phyloP scores from a whole-genome alignment of 35 echinoderm and acorn worm species.

The Stichopus chloronotus region DNA sequence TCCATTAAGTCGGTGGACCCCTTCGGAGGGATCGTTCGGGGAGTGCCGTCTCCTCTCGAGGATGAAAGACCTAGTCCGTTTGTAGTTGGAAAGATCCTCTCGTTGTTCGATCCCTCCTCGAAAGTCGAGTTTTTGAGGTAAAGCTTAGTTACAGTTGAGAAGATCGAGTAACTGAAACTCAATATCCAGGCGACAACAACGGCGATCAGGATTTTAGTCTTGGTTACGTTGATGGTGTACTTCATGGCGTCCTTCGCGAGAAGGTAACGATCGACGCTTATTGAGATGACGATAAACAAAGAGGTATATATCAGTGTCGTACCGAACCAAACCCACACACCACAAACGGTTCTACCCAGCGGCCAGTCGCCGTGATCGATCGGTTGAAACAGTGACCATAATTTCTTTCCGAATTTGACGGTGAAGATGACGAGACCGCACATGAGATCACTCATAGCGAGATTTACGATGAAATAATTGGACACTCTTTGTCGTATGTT shows the following conservation, averaged over 20 bases:
- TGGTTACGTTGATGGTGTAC: background rate
- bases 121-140: background rate
- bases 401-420: background rate
- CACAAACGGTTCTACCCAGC: background rate
- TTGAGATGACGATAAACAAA: background rate
- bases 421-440: background rate
- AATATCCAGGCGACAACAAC: background rate
- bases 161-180: background rate
- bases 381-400: background rate
- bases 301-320: slow-evolving; percentile 1
- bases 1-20: no score
- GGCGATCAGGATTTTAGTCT: background rate
- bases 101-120: no score
- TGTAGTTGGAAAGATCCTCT: no score
- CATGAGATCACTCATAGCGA: background rate
- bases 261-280: slow-evolving; percentile 16
- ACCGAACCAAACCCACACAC: background rate
- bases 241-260: background rate
- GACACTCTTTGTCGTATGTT: background rate
- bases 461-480: slow-evolving; percentile 22
- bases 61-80: no score
- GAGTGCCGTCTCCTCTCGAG: no score
- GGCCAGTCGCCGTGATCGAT: background rate
- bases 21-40: no score
- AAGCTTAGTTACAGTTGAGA: background rate